phyloP scores from a whole-genome alignment of 37 sponge, comb jelly and placozoan genomes.

The Haliclona indistincta region DNA sequence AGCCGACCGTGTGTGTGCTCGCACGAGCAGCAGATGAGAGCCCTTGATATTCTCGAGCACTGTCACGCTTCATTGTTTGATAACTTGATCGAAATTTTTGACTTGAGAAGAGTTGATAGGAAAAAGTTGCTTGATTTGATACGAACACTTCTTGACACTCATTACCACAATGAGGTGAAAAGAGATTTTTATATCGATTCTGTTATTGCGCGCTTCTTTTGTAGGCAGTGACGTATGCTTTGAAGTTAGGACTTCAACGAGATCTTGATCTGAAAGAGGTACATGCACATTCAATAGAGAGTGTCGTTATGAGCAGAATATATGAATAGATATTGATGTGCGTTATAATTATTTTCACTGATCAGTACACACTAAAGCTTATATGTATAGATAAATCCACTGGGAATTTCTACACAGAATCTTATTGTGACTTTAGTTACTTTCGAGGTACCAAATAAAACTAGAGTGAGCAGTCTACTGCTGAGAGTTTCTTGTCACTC shows the following conservation, averaged over 20 bases:
- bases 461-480: no score
- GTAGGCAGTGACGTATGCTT: constrained; percentile 3
- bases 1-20: not conserved
- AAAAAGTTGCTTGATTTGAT: not conserved
- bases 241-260: constrained; percentile 7
- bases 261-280: constrained; percentile 3
- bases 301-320: not conserved
- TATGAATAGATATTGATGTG: no score
- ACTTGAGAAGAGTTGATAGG: constrained; percentile 1
- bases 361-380: no score
- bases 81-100: constrained; percentile 32
- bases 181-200: not conserved
- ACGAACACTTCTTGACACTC: not conserved
- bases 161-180: constrained; percentile 19
- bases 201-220: not conserved
- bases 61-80: constrained; percentile 15
- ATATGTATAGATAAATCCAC: no score
- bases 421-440: no score
- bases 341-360: no score
- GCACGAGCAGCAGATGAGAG: constrained; percentile 12
- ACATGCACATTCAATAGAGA: not conserved
- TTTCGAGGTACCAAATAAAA: no score
- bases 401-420: no score
- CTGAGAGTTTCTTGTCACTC: no score
- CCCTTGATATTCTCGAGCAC: not conserved